Conservation (phyloP, 2,888 invertebrate species). For the Rhagophthalmus giganteus region DNA sequence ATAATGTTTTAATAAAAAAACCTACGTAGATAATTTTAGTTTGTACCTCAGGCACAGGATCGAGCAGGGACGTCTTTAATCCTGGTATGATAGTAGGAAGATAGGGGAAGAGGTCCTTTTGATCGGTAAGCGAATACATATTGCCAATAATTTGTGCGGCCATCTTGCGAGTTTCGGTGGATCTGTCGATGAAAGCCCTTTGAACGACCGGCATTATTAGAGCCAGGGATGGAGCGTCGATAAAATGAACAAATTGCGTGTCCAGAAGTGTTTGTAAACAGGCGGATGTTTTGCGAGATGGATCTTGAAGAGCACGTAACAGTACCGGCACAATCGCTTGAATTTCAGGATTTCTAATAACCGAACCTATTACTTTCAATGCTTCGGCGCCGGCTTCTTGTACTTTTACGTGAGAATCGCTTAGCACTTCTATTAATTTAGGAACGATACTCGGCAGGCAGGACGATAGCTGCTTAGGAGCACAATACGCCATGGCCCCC, state of each 20-base stretch:
- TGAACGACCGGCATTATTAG: slow-evolving; percentile 99
- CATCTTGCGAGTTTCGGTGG: slow-evolving; percentile 98
- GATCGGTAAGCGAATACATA: slow-evolving; percentile 98
- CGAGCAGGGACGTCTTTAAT: slow-evolving; percentile 90
- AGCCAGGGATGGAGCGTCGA: slow-evolving; percentile 97
- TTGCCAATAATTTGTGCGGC: slow-evolving; percentile 99
- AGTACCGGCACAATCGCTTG: slow-evolving; percentile 89
- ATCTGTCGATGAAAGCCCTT: slow-evolving; percentile 95
- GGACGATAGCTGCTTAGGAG: slow-evolving; percentile 96
- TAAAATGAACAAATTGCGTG: slow-evolving; percentile 98
- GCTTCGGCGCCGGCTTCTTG: slow-evolving; percentile 97
- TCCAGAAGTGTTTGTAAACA: slow-evolving; percentile 93
- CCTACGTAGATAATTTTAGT: not conserved
- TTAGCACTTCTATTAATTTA: slow-evolving; percentile 92
- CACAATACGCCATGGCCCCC: slow-evolving; percentile 98
- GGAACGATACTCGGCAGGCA: slow-evolving; percentile 98
- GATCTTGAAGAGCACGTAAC: slow-evolving; percentile 91
- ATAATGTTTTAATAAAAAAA: slow-evolving; percentile 2
- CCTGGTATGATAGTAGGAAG: slow-evolving; percentile 96
- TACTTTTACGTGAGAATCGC: slow-evolving; percentile 96
- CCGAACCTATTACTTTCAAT: slow-evolving; percentile 92
- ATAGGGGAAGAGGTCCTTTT: slow-evolving; percentile 96
- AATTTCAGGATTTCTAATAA: slow-evolving; percentile 98
- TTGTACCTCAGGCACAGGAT: slow-evolving; percentile 92
- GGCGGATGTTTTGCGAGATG: slow-evolving; percentile 89